A percentile compares a stretch with the other conserved stretches of the same genome.
Conservation (phyloP, 2,113 vertebrate genomes). For the Nestor notabilis region DNA sequence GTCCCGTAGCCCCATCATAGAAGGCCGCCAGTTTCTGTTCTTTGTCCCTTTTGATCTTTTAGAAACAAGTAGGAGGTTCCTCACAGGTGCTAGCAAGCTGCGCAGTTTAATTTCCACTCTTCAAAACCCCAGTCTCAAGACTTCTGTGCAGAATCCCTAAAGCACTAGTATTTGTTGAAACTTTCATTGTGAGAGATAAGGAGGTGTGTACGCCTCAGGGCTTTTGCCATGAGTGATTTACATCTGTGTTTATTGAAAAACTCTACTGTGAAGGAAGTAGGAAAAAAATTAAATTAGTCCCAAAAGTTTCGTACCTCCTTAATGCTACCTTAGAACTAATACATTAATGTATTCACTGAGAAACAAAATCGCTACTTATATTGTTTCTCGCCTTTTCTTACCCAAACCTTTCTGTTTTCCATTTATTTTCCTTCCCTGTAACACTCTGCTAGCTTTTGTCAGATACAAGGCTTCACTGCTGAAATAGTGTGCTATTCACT, state of each 20-base stretch:
- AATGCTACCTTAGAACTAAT: not conserved
- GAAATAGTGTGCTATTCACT: slow-evolving; percentile 28
- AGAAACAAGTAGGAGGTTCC: not conserved
- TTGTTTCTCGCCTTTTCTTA: not conserved
- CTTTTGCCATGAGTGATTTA: not conserved
- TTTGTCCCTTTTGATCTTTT: not conserved
- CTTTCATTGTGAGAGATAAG: not conserved
- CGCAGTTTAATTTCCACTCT: not conserved
- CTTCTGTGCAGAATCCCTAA: not conserved
- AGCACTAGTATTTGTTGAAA: not conserved
- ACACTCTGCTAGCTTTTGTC: not conserved
- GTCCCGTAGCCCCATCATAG: too few relatives aligned
- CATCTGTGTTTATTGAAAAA: not conserved
- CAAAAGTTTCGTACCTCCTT: not conserved
- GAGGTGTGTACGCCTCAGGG: not conserved
- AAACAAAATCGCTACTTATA: not conserved
- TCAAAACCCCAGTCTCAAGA: not conserved
- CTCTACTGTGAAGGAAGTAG: not conserved
- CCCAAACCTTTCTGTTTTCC: not conserved
- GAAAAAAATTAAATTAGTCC: not conserved
- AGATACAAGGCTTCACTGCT: not conserved
- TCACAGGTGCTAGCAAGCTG: not conserved
- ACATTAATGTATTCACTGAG: not conserved
- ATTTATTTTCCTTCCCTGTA: not conserved
- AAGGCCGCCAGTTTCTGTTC: not conserved